Conservation (phyloP, 2,113 vertebrate genomes). For the Piprites chloris region DNA sequence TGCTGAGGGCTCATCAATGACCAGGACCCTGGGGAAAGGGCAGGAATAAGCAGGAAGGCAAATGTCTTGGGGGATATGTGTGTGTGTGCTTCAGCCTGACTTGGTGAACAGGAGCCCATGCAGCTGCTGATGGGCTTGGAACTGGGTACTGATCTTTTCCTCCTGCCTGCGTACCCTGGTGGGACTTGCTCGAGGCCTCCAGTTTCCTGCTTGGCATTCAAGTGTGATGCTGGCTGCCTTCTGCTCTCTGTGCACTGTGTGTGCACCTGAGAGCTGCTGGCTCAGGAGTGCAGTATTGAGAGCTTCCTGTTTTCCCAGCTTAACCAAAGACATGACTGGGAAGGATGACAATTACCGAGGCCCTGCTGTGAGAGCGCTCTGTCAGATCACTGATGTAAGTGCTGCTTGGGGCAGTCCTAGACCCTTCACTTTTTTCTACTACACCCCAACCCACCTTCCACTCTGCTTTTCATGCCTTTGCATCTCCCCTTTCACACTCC, state of each 20-base stretch:
- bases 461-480: neutral
- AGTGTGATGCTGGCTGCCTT: neutral
- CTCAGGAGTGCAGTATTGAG: neutral
- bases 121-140: neutral
- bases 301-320: constrained; percentile 46
- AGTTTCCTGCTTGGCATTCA: neutral
- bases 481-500: neutral
- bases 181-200: neutral
- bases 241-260: neutral
- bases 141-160: neutral
- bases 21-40: neutral
- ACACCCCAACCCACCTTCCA: neutral
- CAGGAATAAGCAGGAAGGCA: neutral
- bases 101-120: neutral
- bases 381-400: constrained; percentile 84
- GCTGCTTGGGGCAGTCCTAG: neutral
- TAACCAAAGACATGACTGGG: constrained; percentile 86
- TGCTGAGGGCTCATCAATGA: neutral
- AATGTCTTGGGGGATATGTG: neutral
- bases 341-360: constrained; percentile 84
- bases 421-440: neutral
- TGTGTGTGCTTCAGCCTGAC: neutral
- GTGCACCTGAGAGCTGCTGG: neutral
- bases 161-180: neutral
- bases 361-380: constrained; percentile 78